Percentiles rank a stretch among this genome's conserved stretches.
Evolutionary conservation across 2,888 invertebrate species (phyloP).

Genomic region (Oligia strigilis): DNA sequence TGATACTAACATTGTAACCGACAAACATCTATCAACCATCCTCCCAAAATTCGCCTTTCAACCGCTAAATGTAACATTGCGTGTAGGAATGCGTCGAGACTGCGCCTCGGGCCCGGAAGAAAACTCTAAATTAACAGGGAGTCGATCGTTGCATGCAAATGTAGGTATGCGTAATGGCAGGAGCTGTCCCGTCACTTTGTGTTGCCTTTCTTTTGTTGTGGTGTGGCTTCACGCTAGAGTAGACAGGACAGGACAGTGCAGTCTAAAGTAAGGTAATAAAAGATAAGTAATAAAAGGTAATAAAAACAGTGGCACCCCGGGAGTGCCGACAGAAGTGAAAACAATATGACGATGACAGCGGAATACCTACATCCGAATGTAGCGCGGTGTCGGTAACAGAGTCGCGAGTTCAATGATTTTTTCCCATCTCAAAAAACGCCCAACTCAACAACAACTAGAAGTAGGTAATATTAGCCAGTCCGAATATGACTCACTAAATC

Average conservation of each 20-base stretch:
- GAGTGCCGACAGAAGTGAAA: no score
- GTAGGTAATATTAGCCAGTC: not conserved
- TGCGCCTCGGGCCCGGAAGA: slow-evolving; percentile 82
- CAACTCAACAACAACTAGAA: not conserved
- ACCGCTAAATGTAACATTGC: slow-evolving; percentile 66
- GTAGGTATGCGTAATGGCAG: slow-evolving; percentile 80
- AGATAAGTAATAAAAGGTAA: not conserved
- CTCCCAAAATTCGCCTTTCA: slow-evolving; percentile 31
- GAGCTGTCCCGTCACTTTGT: slow-evolving; percentile 65
- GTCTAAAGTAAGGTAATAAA: not conserved
- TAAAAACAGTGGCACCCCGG: no score
- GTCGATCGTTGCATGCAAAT: slow-evolving; percentile 75
- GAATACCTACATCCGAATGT: no score
- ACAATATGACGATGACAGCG: no score
- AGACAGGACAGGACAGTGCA: not conserved
- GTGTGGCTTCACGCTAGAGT: slow-evolving; percentile 17
- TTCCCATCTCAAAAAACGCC: no score
- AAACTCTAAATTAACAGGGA: slow-evolving; percentile 80
- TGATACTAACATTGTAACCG: not conserved
- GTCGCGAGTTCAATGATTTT: no score
- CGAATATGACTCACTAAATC: slow-evolving; percentile 11
- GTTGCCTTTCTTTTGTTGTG: slow-evolving; percentile 49
- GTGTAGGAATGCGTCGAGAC: slow-evolving; percentile 77
- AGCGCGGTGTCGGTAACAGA: no score
- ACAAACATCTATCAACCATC: slow-evolving; percentile 1